Base-by-base conservation (phyloP, 1,140 invertebrate species). In the Mactra quadrangularis region DNA sequence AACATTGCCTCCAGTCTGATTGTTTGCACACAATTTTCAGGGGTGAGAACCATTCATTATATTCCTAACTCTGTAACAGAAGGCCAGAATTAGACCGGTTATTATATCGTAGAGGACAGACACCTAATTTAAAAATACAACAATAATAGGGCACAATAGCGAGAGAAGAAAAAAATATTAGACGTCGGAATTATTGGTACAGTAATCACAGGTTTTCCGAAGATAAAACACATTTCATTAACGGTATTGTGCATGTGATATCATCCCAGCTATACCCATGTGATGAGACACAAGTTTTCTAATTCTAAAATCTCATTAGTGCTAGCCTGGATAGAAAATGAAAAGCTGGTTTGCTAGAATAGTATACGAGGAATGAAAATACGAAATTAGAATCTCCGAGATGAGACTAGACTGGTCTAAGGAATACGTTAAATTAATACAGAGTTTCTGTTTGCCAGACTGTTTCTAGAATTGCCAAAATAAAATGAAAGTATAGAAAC, bases 181-280 rank as follows among this genome's bases (percentile, higher is more conserved):
- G 35, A 74, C 13, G 27, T n/a, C 17, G 17, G 74, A 62, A 35
- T 52, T 76, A 31, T 74, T 45, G 33, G 52, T 55, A 50, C 52
- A n/a, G 11, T 62, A 76, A 76, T 76, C 45, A 76, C 33, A n/a
- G 74, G 6, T n/a, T 29, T 62, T 9, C 25, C 33, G n/a, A 27
- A 27, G 27, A 60, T 35, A 68, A 68, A 78, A 78, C 62, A 78
- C 62, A 78, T 78, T 78, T 68, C 76, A 78, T 45, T 78, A 78
- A 78, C 68, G 64, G 76, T 47, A 29, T 55, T 50, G 31, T 60
- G 35, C 38, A 59, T 45, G 64, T 35, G 33, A 66, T 68, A 78
- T 66, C 68, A 60, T 78, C 33, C 50, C 38, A 19, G 33, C 41
- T 31, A 27, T 22, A 33, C 60, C 19, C 29, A n/a, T 22, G 33